Base-by-base conservation (phyloP, 2,797 vertebrate genomes). In the Aeoliscus strigatus region DNA sequence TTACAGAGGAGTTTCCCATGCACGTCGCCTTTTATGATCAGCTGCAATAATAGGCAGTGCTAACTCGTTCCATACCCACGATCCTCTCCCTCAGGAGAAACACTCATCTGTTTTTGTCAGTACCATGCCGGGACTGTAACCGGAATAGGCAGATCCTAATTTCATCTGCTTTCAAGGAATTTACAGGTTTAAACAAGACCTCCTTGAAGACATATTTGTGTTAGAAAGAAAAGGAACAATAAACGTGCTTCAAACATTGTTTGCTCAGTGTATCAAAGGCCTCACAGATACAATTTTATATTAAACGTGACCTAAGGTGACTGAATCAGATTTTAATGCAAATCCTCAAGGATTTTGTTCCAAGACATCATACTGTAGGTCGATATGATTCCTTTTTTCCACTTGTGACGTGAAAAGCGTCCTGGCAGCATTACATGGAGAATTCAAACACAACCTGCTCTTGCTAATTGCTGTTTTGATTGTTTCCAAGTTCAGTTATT, bases 31-130 rank as follows among this genome's bases (percentile, higher is more conserved):
- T 84, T 82, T 73, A 74, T 81, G 75, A 83, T 87, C 82, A 86
- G 81, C 85, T 86, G 83, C 69, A 83, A 83, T 71, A 86, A 84
- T 81, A 84, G 75, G 62, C 77, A 70, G 65, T 11, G 61, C 73
- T 84, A 82, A 84, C 76, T 83, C 49, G 30, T 85, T 86, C 81
- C 84, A 80, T 80, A 79, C 75, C 37, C 71, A 60, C 66, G 42
- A 24, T 69, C 61, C 65, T 63, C 57, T 75, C 76, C 76, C 81
- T 76, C 64, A 73, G 77, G 77, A 85, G 61, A 73, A 77, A 78
- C 68, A 81, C 71, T 81, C 72, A 84, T 84, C 78, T 83, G 77
- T 77, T 81, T 82, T 78, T 66, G 64, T 77, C 82, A 72, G 79
- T 79, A 70, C 75, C 75, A 73, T 43, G 73, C 79, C 71, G 69